Conservation (phyloP, 2,888 invertebrate genomes). For the Sericinus montela region DNA sequence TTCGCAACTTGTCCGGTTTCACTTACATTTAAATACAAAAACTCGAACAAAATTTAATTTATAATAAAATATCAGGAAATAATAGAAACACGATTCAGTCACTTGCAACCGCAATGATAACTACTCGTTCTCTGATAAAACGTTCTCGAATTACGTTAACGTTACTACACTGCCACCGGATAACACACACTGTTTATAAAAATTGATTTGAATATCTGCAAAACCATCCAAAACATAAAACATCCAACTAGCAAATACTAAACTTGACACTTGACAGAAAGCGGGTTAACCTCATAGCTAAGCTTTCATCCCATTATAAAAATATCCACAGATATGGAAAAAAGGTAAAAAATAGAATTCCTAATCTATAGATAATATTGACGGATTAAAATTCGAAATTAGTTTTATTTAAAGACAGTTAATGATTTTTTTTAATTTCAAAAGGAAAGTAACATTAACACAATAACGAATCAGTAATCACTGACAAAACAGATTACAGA, state of each 20-base stretch:
- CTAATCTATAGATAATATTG: not conserved
- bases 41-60: not conserved
- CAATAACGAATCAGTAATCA: constrained; percentile 6
- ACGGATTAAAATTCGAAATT: not conserved
- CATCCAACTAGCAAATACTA: constrained; percentile 13
- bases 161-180: not conserved
- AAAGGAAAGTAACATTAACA: constrained; percentile 15
- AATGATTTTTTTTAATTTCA: not conserved
- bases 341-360: not conserved
- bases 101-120: constrained; percentile 9
- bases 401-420: not conserved
- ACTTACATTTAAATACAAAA: not conserved
- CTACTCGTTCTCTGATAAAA: constrained; percentile 9
- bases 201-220: not conserved
- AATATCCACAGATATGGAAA: constrained; percentile 7
- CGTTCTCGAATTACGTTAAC: not conserved
- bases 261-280: constrained; percentile 23
- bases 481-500: constrained; percentile 8
- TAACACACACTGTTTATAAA: not conserved
- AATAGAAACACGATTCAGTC: not conserved
- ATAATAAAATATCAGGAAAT: not conserved
- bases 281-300: constrained; percentile 22
- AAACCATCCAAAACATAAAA: constrained; percentile 21
- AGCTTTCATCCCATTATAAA: constrained; percentile 1
- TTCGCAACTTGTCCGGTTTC: not conserved